phyloP scores from a whole-genome alignment of 2,113 vertebrate species.

The Oreochromis niloticus region DNA sequence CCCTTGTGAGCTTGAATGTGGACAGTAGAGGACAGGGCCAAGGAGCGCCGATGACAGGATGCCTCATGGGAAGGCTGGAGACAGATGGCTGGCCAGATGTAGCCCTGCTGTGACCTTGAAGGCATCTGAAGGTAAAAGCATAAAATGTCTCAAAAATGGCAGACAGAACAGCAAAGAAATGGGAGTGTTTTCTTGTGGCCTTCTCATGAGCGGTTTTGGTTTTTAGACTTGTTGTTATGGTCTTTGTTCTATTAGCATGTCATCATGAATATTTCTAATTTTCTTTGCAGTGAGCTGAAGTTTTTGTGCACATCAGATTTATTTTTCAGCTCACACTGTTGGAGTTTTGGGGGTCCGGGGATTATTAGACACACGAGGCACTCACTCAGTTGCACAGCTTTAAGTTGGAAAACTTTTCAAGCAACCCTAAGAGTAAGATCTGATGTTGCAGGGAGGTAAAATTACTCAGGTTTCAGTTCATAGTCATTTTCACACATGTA shows the following conservation, averaged over 20 bases:
- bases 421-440: neutral
- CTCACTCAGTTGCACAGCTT: neutral
- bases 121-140: conserved; percentile 21
- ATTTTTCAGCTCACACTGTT: neutral
- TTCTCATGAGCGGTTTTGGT: neutral
- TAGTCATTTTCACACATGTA: neutral
- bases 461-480: neutral
- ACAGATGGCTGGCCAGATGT: conserved; percentile 73
- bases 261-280: neutral
- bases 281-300: neutral
- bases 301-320: neutral
- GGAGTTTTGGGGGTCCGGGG: neutral
- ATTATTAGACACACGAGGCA: neutral
- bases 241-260: neutral
- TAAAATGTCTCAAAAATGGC: conserved; percentile 6
- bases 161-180: neutral
- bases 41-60: conserved; percentile 42
- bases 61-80: conserved; percentile 45
- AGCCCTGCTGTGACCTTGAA: conserved; percentile 64
- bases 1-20: neutral
- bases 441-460: neutral
- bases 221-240: neutral
- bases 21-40: conserved; percentile 58
- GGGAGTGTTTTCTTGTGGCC: neutral
- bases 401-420: neutral